Base-by-base conservation (phyloP, 2,113 vertebrate genomes). In the Vidua chalybeata region DNA sequence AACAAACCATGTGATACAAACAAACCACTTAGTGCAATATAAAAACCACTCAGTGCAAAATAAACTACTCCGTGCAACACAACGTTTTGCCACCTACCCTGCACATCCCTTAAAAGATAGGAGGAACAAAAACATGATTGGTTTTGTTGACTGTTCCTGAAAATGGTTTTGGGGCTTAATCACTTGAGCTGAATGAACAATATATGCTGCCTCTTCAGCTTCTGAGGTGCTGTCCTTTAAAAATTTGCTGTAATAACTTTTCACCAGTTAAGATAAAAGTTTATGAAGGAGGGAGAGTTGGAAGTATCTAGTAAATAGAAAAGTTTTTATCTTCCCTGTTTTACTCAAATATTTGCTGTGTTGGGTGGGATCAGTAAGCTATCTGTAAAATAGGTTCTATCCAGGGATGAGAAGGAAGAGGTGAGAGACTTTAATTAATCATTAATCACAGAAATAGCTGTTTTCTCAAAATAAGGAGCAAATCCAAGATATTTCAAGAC, bases 311-410 rank as follows among this genome's bases (percentile, higher is more conserved):
- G 16, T 59, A 77, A 83, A 85, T 20, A 77, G 37, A 74, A 67
- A 75, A 71, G 35, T 3, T 74, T 83, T 84, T 87, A 41, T 80
- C 46, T 90, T 24, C 81, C 31, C 31, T 19, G 67, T 80, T 86
- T 91, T 77, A 43, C 33, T 92, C 45, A 73, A 59, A 67, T 83
- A 78, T 81, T 85, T 97, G 39, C 80, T 76, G 6, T 84, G 23
- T 68, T 2, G 15, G 22, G 71, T 39, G 54, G 64, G 35, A 80
- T 86, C 4, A n/a, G 39, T 88, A 90, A 94, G 71, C 61, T 93
- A 33, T 80, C 92, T 90, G 92, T 94, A 97, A 97, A 96, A 95
- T 95, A 97, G 61, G 1, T 54, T 88, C 55, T 33, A 48, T 81
- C 37, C 35, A 72, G 51, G 59, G 68, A 80, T 12, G 46, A 58